Evolutionary conservation across 2,113 vertebrate genomes (phyloP).

Genomic region (Epinephelus moara): DNA sequence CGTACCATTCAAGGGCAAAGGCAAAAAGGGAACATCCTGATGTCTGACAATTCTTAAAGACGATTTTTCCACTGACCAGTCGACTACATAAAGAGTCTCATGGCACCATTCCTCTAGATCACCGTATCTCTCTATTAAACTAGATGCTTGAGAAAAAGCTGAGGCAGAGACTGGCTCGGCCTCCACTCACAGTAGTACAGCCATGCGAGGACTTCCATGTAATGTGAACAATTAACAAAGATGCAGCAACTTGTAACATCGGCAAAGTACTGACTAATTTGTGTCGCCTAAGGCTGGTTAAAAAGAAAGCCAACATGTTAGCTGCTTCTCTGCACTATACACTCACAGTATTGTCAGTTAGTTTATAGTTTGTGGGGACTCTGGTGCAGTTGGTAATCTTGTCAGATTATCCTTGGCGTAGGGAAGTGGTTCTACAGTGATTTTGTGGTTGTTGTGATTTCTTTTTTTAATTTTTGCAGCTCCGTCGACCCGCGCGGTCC

Average conservation of each 20-base stretch:
- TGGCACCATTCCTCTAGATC: slow-evolving; percentile 10
- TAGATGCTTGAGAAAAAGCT: slow-evolving; percentile 39
- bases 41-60: slow-evolving; percentile 14
- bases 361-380: slow-evolving; percentile 29
- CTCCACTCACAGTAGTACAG: slow-evolving; percentile 62
- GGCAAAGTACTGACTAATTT: slow-evolving; percentile 29
- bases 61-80: slow-evolving; percentile 4
- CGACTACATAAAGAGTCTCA: slow-evolving; percentile 27
- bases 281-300: slow-evolving; percentile 32
- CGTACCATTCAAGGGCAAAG: slow-evolving; percentile 46
- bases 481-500: slow-evolving; percentile 24
- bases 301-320: slow-evolving; percentile 43
- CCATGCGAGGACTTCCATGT: slow-evolving; percentile 31
- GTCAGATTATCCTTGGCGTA: slow-evolving; percentile 58
- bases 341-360: slow-evolving; percentile 72
- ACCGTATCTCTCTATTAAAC: slow-evolving; percentile 16
- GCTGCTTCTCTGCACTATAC: slow-evolving; percentile 36
- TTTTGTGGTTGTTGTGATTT: slow-evolving; percentile 34
- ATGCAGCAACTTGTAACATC: slow-evolving; percentile 40
- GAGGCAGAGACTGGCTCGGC: slow-evolving; percentile 26
- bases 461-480: slow-evolving; percentile 31
- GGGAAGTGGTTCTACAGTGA: slow-evolving; percentile 41
- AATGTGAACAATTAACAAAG: slow-evolving; percentile 40
- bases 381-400: slow-evolving; percentile 25
- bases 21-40: slow-evolving; percentile 34